Conservation (phyloP, 2,888 invertebrate genomes). For the Papilio demoleus region DNA sequence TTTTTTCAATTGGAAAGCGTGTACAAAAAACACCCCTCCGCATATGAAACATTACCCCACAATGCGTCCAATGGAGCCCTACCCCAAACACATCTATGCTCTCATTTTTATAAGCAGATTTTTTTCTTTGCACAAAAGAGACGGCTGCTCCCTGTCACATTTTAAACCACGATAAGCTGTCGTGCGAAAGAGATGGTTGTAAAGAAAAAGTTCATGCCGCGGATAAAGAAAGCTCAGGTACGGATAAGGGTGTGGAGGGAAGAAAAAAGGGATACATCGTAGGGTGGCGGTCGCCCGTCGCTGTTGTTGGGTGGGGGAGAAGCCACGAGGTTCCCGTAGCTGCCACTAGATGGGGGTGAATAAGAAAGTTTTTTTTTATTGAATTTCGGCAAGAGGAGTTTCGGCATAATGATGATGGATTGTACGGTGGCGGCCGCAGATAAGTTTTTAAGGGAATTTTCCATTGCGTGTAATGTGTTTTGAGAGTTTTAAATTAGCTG, state of each 20-base stretch:
- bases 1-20: constrained; percentile 69
- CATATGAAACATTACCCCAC: constrained; percentile 80
- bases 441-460: constrained; percentile 75
- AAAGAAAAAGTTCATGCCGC: constrained; percentile 77
- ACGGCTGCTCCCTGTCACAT: constrained; percentile 53
- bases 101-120: constrained; percentile 80
- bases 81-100: constrained; percentile 72
- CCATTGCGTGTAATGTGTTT: constrained; percentile 74
- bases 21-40: constrained; percentile 76
- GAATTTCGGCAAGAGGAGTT: constrained; percentile 77
- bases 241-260: constrained; percentile 81
- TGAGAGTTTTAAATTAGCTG: constrained; percentile 71
- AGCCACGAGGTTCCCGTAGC: constrained; percentile 63
- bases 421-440: constrained; percentile 76
- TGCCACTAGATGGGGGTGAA: constrained; percentile 78
- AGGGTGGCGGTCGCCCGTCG: constrained; percentile 71
- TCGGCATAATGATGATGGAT: constrained; percentile 83
- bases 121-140: constrained; percentile 75
- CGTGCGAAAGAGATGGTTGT: constrained; percentile 65
- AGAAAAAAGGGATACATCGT: constrained; percentile 81
- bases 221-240: constrained; percentile 84
- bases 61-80: constrained; percentile 72
- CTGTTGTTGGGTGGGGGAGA: constrained; percentile 53
- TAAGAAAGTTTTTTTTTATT: constrained; percentile 77
- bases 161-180: constrained; percentile 40